phyloP scores from a whole-genome alignment of 2,888 invertebrate species.

The Ctenicera cuprea region DNA sequence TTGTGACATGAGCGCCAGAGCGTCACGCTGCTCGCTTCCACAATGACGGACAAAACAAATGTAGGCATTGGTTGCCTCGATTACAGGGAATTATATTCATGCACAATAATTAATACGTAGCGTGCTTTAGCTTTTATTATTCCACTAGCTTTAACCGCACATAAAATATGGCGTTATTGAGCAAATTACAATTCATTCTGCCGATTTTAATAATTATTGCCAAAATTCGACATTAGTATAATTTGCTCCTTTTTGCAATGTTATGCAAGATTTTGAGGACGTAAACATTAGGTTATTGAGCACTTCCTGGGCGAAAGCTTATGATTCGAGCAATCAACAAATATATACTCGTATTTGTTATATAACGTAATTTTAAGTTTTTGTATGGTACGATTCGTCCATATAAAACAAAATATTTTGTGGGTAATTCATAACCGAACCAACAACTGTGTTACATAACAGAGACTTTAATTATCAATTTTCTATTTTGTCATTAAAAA shows the following conservation, averaged over 20 bases:
- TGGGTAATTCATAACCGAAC: no score
- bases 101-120: conserved; percentile 45
- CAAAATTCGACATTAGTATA: conserved; percentile 16
- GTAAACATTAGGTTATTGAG: conserved; percentile 31
- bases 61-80: conserved; percentile 60
- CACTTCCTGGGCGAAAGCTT: conserved; percentile 32
- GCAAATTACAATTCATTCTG: conserved; percentile 28
- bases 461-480: no score
- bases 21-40: conserved; percentile 56
- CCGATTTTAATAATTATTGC: conserved; percentile 15
- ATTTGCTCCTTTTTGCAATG: not conserved
- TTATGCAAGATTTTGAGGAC: conserved; percentile 24
- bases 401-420: not conserved
- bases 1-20: conserved; percentile 52
- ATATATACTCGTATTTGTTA: not conserved
- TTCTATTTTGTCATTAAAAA: no score
- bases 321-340: conserved; percentile 11
- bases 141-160: conserved; percentile 31
- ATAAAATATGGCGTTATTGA: conserved; percentile 42
- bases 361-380: not conserved
- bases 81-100: conserved; percentile 56
- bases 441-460: no score
- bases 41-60: conserved; percentile 56
- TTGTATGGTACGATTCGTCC: not conserved
- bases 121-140: conserved; percentile 34